These are phyloP conservation scores for Ypsolopha sequella DNA, from an alignment of 2,888 invertebrate genomes.

Conservation along the genomic window DNA sequence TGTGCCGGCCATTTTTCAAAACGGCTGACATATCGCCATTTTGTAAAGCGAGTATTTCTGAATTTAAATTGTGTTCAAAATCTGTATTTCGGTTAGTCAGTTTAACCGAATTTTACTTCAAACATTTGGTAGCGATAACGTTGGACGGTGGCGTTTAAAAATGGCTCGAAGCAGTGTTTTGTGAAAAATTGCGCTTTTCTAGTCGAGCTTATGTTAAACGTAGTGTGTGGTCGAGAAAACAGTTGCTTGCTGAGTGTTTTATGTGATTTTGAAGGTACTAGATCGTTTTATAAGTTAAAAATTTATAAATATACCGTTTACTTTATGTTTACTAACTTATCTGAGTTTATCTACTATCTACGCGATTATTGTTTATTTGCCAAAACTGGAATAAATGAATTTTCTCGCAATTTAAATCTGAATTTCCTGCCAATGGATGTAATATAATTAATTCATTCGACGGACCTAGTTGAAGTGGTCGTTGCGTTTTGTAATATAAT, in stretches of 20 bases:
- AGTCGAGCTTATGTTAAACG: not conserved
- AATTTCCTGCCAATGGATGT: too few species aligned
- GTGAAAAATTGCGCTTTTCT: conserved; percentile 19
- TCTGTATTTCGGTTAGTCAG: not conserved
- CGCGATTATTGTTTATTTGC: too few species aligned
- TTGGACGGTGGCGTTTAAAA: conserved; percentile 30
- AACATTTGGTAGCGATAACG: conserved; percentile 29
- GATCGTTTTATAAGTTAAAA: not conserved
- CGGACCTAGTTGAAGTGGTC: too few species aligned
- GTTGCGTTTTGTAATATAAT: too few species aligned
- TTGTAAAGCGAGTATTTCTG: conserved; percentile 13
- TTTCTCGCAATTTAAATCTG: too few species aligned
- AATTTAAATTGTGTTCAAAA: conserved; percentile 17
- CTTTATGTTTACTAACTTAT: not conserved
- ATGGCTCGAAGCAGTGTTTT: conserved; percentile 21
- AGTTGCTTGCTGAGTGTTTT: not conserved
- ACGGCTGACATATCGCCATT: conserved; percentile 32
- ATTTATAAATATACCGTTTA: not conserved
- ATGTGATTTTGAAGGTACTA: not conserved
- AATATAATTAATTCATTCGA: too few species aligned
- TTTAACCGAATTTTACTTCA: conserved; percentile 19
- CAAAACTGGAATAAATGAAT: too few species aligned
- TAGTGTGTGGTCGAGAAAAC: not conserved
- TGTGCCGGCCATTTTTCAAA: conserved; percentile 33
- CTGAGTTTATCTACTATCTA: too few species aligned